Base-by-base conservation (phyloP, 2,888 invertebrate species). In the Priocnemis perturbator region DNA sequence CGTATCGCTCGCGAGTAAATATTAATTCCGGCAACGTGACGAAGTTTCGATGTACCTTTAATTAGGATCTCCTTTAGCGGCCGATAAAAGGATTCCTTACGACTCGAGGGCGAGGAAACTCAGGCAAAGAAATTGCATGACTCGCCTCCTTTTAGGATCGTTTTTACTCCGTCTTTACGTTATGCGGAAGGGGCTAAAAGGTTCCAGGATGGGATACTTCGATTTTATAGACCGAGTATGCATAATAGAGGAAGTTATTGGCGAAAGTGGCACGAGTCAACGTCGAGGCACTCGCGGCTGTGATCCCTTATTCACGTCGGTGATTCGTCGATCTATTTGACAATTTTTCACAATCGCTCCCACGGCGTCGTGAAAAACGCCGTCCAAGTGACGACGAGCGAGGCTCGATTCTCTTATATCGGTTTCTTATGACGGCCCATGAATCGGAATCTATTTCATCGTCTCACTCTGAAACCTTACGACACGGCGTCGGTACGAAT, bases 41-140 rank as follows among this genome's bases (percentile, higher is more conserved):
- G 55, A 65, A 70, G 58, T 73, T 74, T 67, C 64, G 64, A 69
- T 68, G 64, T 66, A 74, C 56, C 56, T 71, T 77, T 76, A 74
- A 76, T 70, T 73, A 74, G 70, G 67, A 57, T 47, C 69, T 52
- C 45, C 26, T 62, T 57, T 71, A 73, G 67, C 37, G 64, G 64
- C 71, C 59, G 72, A 72, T 78, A 69, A 76, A 78, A 71, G 68
- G 63, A 64, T 62, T 60, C 64, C 23, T 55, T 47, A 45, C 71
- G 64, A 50, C 15, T 11, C 4, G 47, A 58, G 37, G 47, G 19
- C 48, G 44, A 21, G 14, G 47, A 45, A 52, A 7, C 23, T 19
- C n/a, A 26, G 20, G 7, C 23, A 17, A 19, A 23, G 56, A n/a
- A 37, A 47, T 45, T 19, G 55, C 50, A 0, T 26, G 45, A 53